phyloP scores from a whole-genome alignment of 2,888 invertebrate species.

The Rhopalosiphum nymphaeae region DNA sequence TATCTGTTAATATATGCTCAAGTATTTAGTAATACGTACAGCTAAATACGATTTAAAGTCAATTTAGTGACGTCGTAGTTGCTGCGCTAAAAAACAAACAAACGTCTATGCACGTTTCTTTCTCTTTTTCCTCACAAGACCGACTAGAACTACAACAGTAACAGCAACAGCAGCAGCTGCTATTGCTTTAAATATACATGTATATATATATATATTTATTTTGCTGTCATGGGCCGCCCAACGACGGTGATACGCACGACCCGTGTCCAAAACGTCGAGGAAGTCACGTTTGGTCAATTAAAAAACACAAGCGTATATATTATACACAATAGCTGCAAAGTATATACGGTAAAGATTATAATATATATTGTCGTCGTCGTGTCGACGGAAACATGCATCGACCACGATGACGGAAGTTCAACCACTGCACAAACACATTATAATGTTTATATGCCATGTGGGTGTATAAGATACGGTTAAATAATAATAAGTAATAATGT shows the following conservation, averaged over 20 bases:
- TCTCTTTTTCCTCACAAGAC: not conserved
- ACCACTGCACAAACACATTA: not conserved
- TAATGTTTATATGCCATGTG: not conserved
- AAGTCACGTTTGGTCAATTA: constrained; percentile 64
- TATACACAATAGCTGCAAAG: constrained; percentile 36
- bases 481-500: not conserved
- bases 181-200: not conserved
- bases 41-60: constrained; percentile 7
- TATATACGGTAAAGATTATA: constrained; percentile 32
- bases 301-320: constrained; percentile 56
- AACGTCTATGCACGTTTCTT: not conserved
- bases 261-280: constrained; percentile 62
- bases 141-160: not conserved
- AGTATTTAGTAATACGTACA: not conserved
- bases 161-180: not conserved
- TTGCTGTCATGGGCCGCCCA: constrained; percentile 14
- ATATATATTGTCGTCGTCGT: constrained; percentile 52
- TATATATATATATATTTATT: not conserved
- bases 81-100: not conserved
- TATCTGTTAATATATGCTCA: not conserved
- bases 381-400: constrained; percentile 33
- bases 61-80: not conserved
- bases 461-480: not conserved
- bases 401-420: constrained; percentile 57
- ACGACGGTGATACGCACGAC: constrained; percentile 48